A percentile compares a stretch with the other conserved stretches of the same genome.
phyloP scores from a whole-genome alignment of 1,140 invertebrate species.

The Teleopsis dalmanni region DNA sequence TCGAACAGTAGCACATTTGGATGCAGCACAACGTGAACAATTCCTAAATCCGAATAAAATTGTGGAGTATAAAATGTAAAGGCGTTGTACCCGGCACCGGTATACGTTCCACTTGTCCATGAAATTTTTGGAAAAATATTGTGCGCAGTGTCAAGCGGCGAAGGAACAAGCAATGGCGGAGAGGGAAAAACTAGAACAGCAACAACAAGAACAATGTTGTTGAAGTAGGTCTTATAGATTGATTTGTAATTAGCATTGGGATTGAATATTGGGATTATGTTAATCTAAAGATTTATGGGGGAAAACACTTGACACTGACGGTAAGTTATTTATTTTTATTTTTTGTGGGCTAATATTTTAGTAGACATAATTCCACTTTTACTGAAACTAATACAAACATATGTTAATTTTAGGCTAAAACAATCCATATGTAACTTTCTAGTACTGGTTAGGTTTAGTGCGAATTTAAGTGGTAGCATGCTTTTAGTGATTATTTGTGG shows the following conservation, averaged over 20 bases:
- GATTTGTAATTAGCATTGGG: neutral
- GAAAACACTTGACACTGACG: no score
- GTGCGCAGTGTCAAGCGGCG: conserved; percentile 37
- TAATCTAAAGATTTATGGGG: no score
- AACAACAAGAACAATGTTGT: neutral
- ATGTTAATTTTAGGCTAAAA: no score
- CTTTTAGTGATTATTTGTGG: no score
- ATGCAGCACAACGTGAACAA: conserved; percentile 39
- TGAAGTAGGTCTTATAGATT: neutral
- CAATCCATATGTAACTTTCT: no score
- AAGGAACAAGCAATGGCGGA: conserved; percentile 3
- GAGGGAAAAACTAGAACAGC: neutral
- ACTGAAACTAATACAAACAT: no score
- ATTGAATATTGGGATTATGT: no score
- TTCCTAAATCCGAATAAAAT: conserved; percentile 44
- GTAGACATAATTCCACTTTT: no score
- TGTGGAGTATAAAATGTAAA: conserved; percentile 45
- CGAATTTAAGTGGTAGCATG: no score
- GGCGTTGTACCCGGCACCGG: conserved; percentile 43
- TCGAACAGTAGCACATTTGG: conserved; percentile 38
- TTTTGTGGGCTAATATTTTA: no score
- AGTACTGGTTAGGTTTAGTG: no score
- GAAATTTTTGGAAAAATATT: conserved; percentile 43
- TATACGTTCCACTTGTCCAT: conserved; percentile 45
- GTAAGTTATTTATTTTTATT: no score